Percentiles rank a stretch among this genome's conserved stretches.
Evolutionary conservation across 2,888 invertebrate genomes (phyloP).

Genomic region (Cephus nigrinus): DNA sequence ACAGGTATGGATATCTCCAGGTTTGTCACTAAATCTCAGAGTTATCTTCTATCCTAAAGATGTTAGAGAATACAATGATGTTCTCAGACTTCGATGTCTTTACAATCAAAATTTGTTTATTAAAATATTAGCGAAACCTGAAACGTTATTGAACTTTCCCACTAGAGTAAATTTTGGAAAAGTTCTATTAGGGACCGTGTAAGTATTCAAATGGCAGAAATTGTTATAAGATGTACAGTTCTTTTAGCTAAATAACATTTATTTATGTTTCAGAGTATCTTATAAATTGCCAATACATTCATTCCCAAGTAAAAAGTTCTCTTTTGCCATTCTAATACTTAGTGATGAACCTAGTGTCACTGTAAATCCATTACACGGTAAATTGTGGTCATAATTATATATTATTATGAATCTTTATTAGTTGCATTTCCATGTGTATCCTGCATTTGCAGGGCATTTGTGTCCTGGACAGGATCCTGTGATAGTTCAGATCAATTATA

Average conservation of each 20-base stretch:
- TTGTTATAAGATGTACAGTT: not conserved
- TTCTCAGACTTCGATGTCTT: not conserved
- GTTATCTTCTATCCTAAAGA: not conserved
- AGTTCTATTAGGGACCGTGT: not conserved
- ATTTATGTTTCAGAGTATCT: not conserved
- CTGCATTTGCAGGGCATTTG: not conserved
- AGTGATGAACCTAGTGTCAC: not conserved
- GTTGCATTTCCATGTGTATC: not conserved
- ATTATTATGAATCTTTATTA: not conserved
- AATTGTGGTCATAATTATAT: not conserved
- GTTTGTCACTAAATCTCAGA: not conserved
- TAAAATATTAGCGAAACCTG: not conserved
- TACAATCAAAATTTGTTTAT: not conserved
- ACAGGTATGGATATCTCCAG: not conserved
- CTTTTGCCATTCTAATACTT: not conserved
- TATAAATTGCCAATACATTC: not conserved
- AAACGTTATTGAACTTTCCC: not conserved
- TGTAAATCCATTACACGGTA: not conserved
- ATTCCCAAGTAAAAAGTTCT: not conserved
- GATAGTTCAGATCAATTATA: not conserved
- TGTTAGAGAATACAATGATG: not conserved
- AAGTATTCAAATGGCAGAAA: not conserved
- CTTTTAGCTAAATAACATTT: not conserved
- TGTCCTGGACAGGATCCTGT: not conserved
- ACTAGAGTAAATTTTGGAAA: not conserved